Evolutionary conservation across 1,140 invertebrate genomes (phyloP).

Genomic region (Diploscapter pachys): DNA sequence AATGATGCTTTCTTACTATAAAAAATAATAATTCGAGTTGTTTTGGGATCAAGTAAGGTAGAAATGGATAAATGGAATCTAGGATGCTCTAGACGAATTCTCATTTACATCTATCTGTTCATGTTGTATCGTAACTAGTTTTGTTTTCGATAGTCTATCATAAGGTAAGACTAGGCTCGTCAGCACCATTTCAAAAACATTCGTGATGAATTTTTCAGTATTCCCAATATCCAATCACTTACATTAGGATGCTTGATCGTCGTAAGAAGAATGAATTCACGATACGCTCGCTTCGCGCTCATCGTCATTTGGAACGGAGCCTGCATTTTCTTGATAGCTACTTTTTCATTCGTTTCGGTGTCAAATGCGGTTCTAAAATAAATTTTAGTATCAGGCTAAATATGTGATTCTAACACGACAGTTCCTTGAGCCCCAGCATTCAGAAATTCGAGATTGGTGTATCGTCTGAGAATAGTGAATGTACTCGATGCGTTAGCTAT

Average conservation of each 20-base stretch:
- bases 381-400: not conserved
- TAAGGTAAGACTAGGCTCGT: too few relatives aligned
- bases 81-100: too few relatives aligned
- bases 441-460: constrained; percentile 26
- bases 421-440: constrained; percentile 35
- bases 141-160: not conserved
- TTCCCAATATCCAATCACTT: not conserved
- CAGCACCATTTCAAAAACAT: too few relatives aligned
- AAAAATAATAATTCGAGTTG: too few relatives aligned
- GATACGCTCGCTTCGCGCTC: constrained; percentile 30
- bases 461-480: constrained; percentile 27
- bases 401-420: constrained; percentile 22
- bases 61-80: too few relatives aligned
- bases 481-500: too few relatives aligned
- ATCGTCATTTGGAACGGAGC: constrained; percentile 31
- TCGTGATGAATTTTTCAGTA: too few relatives aligned
- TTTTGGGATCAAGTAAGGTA: too few relatives aligned
- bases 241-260: constrained; percentile 28
- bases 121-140: not conserved
- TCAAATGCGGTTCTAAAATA: constrained; percentile 23
- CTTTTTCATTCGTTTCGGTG: constrained; percentile 5
- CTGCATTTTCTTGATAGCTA: constrained; percentile 38
- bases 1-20: too few relatives aligned
- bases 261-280: constrained; percentile 31
- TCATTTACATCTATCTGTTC: too few relatives aligned